Conservation (phyloP, 2,888 invertebrate species). For the Calliopum simillimum region DNA sequence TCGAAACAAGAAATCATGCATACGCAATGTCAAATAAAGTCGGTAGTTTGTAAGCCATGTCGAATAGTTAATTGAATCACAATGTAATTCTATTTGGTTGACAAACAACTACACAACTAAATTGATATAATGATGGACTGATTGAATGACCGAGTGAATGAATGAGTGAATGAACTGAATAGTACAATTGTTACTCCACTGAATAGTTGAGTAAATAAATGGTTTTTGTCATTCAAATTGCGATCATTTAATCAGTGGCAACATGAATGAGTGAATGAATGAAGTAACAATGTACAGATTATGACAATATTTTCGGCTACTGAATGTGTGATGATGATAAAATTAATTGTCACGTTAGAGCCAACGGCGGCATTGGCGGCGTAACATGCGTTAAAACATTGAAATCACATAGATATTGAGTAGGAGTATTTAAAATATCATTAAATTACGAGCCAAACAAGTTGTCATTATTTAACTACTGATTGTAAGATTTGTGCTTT, state of each 20-base stretch:
- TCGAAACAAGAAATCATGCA: neutral
- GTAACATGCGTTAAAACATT: neutral
- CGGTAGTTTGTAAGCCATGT: conserved; percentile 1
- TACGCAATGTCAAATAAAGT: conserved; percentile 1
- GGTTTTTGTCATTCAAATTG: neutral
- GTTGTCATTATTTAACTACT: conserved; percentile 2
- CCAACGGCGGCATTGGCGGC: neutral
- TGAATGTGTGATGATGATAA: neutral
- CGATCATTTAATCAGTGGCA: conserved; percentile 22
- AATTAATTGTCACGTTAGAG: conserved; percentile 1
- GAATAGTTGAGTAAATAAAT: neutral
- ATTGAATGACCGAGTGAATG: conserved; percentile 8
- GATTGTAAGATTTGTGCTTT: neutral
- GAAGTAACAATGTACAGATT: conserved; percentile 2
- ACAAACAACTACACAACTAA: neutral
- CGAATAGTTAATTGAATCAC: conserved; percentile 6
- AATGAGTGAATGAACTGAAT: neutral
- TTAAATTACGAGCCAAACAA: conserved; percentile 12
- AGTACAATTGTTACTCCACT: neutral
- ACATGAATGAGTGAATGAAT: conserved; percentile 9
- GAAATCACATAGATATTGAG: neutral
- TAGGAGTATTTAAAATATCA: conserved; percentile 16
- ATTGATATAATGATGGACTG: neutral
- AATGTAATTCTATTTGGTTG: neutral
- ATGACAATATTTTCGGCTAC: neutral